Evolutionary conservation across 30 jellyfish, hydroid and myxozoan genomes (phyloP).

Genomic region (Turritopsis dohrnii): DNA sequence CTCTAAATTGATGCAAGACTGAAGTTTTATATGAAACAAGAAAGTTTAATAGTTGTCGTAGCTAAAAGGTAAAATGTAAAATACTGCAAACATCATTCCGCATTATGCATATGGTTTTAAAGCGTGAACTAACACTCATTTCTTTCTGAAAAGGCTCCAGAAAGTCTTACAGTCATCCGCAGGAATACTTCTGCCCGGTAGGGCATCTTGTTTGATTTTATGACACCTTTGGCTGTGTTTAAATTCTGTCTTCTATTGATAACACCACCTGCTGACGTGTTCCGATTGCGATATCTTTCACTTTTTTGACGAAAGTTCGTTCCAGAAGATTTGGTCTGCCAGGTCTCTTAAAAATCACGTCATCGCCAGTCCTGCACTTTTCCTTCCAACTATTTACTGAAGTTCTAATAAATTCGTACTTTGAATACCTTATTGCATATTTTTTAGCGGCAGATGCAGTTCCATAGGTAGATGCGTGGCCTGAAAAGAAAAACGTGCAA

Average conservation of each 20-base stretch:
- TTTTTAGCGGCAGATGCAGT: slow-evolving; percentile 18
- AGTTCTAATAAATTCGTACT: neutral
- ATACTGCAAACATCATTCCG: too few relatives aligned
- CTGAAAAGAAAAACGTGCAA: neutral
- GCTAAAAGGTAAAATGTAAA: too few relatives aligned
- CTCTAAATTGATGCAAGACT: too few relatives aligned
- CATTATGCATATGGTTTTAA: too few relatives aligned
- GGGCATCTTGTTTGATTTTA: slow-evolving; percentile 2
- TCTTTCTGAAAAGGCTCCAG: too few relatives aligned
- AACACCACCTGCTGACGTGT: slow-evolving; percentile 34
- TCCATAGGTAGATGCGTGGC: slow-evolving; percentile 6
- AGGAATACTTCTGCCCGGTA: too few relatives aligned
- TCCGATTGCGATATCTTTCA: slow-evolving; percentile 30
- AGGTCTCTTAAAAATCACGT: neutral
- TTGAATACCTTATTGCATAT: slow-evolving; percentile 3
- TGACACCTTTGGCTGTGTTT: slow-evolving; percentile 29
- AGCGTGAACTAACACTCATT: too few relatives aligned
- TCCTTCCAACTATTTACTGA: neutral
- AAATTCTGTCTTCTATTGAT: slow-evolving; percentile 27
- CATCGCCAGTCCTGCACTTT: neutral
- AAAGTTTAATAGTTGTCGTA: too few relatives aligned
- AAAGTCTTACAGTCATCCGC: too few relatives aligned
- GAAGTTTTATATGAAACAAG: too few relatives aligned
- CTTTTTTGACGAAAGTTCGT: neutral
- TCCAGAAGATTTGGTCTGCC: slow-evolving; percentile 4